Base-by-base conservation (phyloP, 2,113 vertebrate genomes). In the Chaetorhynchus papuensis region DNA sequence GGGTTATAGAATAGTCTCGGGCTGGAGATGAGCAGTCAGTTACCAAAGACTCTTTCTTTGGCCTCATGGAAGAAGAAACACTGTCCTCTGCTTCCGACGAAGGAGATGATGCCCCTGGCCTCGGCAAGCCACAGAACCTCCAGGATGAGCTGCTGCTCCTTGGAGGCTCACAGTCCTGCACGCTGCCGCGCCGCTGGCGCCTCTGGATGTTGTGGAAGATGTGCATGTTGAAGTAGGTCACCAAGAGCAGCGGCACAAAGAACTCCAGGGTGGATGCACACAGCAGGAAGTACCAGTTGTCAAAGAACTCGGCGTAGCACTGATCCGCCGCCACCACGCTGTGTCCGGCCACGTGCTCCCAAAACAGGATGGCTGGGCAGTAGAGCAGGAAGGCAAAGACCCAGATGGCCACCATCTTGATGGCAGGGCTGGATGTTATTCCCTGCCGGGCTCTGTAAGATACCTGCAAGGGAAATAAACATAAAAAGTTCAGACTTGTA, bases 311-410 rank as follows among this genome's bases (percentile, higher is more conserved):
- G 0, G 98, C 97, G 0, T 98, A 95, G 97, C 98, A 99, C 18
- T 98, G 69, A 63, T 47, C 72, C 0, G 6, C 90, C 0, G 15
- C 20, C 4, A 94, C 45, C 6, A 80, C 17, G 1, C 88, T 75
- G 13, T 68, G n/a, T 56, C 91, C 89, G 0, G 15, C 11, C 45
- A 98, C 49, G 0, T 52, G 23, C 91, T 98, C 98, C 98, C 98
- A 98, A 82, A 98, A 96, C 85, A 99, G 97, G 85, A 99, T 98
- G 37, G 99, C 97, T 0, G 99, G 99, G 66, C 98, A 98, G 27
- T 99, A 99, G 57, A 99, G 98, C 50, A 99, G 98, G 84, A 99
- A 99, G 30, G 99, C 98, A 37, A 98, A 64, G 69, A 98, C 95
- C 99, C 99, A 99, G 45, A 99, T 97, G 0, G 97, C 97, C 79